These are phyloP conservation scores for Hemithea aestivaria DNA, from an alignment of 2,888 invertebrate species.

Conservation along the genomic window DNA sequence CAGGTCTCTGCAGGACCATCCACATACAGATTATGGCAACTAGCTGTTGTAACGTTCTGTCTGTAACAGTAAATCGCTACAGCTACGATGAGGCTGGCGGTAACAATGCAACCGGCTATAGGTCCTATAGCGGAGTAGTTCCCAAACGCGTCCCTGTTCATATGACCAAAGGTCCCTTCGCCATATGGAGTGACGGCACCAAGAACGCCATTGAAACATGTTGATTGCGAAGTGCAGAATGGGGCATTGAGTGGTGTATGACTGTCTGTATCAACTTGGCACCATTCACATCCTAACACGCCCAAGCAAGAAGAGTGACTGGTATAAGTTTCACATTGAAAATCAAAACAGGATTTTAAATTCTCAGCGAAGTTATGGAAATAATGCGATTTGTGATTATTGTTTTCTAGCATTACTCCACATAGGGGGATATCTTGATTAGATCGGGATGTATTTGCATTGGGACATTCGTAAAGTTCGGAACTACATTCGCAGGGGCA, in stretches of 20 bases:
- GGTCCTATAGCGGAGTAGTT: conserved; percentile 90
- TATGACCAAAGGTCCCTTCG: conserved; percentile 81
- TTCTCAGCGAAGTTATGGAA: conserved; percentile 73
- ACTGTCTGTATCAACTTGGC: conserved; percentile 88
- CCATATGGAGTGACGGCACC: conserved; percentile 91
- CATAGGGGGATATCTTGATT: conserved; percentile 62
- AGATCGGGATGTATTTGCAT: conserved; percentile 48
- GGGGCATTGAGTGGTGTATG: conserved; percentile 82
- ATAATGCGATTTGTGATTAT: conserved; percentile 71
- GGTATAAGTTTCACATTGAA: conserved; percentile 83
- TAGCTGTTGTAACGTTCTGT: conserved; percentile 77
- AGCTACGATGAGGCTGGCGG: conserved; percentile 88
- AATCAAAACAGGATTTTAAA: conserved; percentile 82
- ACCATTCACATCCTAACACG: conserved; percentile 95
- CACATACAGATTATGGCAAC: conserved; percentile 73
- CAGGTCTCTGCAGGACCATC: conserved; percentile 74
- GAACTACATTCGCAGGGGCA: conserved; percentile 95
- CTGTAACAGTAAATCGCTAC: conserved; percentile 92
- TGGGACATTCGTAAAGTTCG: conserved; percentile 60
- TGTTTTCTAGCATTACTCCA: conserved; percentile 67
- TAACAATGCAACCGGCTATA: conserved; percentile 91
- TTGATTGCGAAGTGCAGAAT: conserved; percentile 88
- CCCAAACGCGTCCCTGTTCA: conserved; percentile 66
- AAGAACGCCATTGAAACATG: conserved; percentile 92
- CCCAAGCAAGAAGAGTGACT: conserved; percentile 84